phyloP scores from a whole-genome alignment of 2,113 vertebrate genomes.

The Toxotes jaculatrix region DNA sequence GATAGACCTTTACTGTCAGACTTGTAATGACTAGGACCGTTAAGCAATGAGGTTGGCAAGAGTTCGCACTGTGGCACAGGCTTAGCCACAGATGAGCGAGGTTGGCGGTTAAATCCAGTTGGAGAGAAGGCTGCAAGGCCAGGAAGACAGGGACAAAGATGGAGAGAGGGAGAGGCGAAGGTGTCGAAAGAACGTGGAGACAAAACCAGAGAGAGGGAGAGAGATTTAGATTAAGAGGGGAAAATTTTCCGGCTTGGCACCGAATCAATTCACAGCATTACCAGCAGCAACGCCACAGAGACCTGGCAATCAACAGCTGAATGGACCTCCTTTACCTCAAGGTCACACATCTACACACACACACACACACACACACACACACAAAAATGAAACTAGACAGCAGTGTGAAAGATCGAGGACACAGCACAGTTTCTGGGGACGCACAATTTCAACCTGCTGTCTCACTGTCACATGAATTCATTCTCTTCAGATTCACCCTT shows the following conservation, averaged over 20 bases:
- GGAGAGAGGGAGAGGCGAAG: not conserved
- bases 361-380: conserved; percentile 17
- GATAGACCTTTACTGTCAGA: conserved; percentile 36
- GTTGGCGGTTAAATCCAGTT: conserved; percentile 33
- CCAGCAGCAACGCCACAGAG: conserved; percentile 22
- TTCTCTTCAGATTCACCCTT: conserved; percentile 1
- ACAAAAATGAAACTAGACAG: conserved; percentile 25
- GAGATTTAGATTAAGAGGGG: conserved; percentile 48
- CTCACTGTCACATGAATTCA: not conserved
- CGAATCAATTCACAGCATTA: conserved; percentile 48
- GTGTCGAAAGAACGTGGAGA: not conserved
- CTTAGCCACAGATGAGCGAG: conserved; percentile 45
- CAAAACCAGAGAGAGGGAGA: conserved; percentile 5
- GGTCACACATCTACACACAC: conserved; percentile 55
- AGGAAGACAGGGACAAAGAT: conserved; percentile 18
- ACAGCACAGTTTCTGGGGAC: not conserved
- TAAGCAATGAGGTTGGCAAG: conserved; percentile 52
- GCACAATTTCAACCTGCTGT: conserved; percentile 6
- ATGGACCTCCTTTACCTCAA: conserved; percentile 55
- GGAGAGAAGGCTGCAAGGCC: not conserved
- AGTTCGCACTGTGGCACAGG: conserved; percentile 14
- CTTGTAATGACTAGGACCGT: conserved; percentile 39
- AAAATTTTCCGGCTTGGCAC: conserved; percentile 43
- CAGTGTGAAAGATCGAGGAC: conserved; percentile 28
- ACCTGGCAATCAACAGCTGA: conserved; percentile 58